A percentile compares a stretch with the other conserved stretches of the same genome.
Evolutionary conservation across 1,140 invertebrate species (phyloP).

Genomic region (Camponotus pennsylvanicus): DNA sequence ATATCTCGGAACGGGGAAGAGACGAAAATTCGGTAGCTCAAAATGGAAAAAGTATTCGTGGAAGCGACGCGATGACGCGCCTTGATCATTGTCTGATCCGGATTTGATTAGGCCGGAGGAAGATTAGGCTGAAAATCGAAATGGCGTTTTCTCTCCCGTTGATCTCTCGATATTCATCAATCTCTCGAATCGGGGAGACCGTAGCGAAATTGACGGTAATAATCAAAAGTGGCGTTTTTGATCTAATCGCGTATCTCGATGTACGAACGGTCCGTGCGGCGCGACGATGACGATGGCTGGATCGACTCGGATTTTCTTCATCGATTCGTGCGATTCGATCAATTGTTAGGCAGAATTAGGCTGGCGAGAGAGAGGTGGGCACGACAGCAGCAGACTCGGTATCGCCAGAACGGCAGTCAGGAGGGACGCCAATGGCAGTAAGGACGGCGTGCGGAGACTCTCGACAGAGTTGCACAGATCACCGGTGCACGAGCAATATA

Average conservation of each 20-base stretch:
- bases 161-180: neutral
- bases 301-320: constrained; percentile 49
- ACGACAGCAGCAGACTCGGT: constrained; percentile 68
- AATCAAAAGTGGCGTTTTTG: neutral
- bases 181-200: neutral
- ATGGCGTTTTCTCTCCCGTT: neutral
- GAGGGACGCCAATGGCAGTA: constrained; percentile 67
- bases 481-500: constrained; percentile 91
- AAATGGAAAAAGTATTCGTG: neutral
- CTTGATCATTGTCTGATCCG: neutral
- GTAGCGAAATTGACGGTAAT: constrained; percentile 11
- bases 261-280: constrained; percentile 57
- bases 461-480: constrained; percentile 90
- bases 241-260: constrained; percentile 7
- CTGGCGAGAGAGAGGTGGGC: constrained; percentile 63
- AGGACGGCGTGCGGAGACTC: constrained; percentile 68
- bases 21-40: neutral
- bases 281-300: constrained; percentile 40
- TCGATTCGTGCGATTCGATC: constrained; percentile 18
- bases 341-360: constrained; percentile 53
- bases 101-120: constrained; percentile 29
- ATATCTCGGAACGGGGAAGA: neutral
- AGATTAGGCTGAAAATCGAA: neutral
- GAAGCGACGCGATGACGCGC: too few relatives aligned
- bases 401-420: constrained; percentile 60